Conservation (phyloP, 2,888 invertebrate species). For the Hydraecia micacea region DNA sequence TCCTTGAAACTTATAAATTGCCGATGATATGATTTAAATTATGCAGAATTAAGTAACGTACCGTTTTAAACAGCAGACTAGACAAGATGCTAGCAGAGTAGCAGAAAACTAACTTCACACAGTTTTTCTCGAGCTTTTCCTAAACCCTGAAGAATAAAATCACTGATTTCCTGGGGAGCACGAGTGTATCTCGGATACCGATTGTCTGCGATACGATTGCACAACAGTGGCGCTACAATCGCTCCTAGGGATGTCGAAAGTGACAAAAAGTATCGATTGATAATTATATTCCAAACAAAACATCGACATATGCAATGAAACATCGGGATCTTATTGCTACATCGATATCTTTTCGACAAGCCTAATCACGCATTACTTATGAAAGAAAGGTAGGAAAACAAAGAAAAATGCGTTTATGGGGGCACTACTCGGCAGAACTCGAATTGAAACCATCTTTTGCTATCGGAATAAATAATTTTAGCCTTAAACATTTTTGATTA, state of each 20-base stretch:
- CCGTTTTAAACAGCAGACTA: not conserved
- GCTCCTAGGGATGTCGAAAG: not conserved
- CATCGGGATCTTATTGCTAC: not conserved
- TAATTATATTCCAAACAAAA: not conserved
- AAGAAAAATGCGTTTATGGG: too few relatives aligned
- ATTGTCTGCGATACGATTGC: not conserved
- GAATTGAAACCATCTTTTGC: not conserved
- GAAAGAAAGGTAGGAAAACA: too few relatives aligned
- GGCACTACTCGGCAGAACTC: not conserved
- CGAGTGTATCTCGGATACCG: not conserved
- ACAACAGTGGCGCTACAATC: too few relatives aligned
- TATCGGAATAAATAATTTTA: not conserved
- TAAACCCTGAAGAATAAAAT: not conserved
- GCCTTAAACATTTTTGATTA: not conserved
- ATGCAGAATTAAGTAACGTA: not conserved
- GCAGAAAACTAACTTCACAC: not conserved
- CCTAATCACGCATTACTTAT: not conserved
- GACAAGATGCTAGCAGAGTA: not conserved
- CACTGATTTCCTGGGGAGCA: not conserved
- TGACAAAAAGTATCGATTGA: not conserved
- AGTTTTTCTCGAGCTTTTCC: not conserved
- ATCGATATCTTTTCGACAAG: not conserved
- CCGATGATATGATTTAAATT: conserved; percentile 2
- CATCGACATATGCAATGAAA: not conserved
- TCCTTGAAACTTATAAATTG: not conserved